These are phyloP conservation scores for Aporophyla nigra DNA, from an alignment of 2,888 invertebrate species.

Conservation along the genomic window DNA sequence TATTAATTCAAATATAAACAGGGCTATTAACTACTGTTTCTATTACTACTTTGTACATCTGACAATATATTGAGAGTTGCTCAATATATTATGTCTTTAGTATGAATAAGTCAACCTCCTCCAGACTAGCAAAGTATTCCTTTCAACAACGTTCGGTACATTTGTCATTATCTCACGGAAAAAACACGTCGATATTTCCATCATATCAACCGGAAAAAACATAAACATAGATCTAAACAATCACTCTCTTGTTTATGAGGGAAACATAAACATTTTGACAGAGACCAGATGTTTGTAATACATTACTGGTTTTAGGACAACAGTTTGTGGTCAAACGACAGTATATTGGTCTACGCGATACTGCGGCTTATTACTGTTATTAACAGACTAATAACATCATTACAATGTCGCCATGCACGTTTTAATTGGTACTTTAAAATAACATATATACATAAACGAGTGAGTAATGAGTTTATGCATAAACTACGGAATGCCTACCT, in stretches of 20 bases:
- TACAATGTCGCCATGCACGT: not conserved
- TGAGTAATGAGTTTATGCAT: no score
- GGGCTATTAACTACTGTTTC: not conserved
- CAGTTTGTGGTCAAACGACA: slow-evolving; percentile 18
- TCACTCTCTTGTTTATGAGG: slow-evolving; percentile 50
- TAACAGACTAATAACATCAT: slow-evolving; percentile 2
- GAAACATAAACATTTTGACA: slow-evolving; percentile 50
- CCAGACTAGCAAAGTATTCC: slow-evolving; percentile 6
- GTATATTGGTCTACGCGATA: not conserved
- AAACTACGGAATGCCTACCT: no score
- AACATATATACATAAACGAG: no score
- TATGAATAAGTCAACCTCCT: not conserved
- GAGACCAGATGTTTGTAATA: slow-evolving; percentile 41
- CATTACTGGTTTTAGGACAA: slow-evolving; percentile 28
- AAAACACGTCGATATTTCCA: slow-evolving; percentile 60
- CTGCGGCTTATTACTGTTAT: slow-evolving; percentile 11
- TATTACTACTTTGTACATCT: not conserved
- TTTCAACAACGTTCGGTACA: slow-evolving; percentile 33
- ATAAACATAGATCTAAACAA: slow-evolving; percentile 59
- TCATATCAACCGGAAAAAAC: slow-evolving; percentile 64
- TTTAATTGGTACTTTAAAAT: slow-evolving; percentile 2
- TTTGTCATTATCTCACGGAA: slow-evolving; percentile 57
- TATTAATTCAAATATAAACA: not conserved
- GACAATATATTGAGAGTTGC: not conserved
- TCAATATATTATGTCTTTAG: not conserved